phyloP scores from a whole-genome alignment of 30 jellyfish, hydroid and myxozoan genomes.

The Pseudorhiza aurosa region DNA sequence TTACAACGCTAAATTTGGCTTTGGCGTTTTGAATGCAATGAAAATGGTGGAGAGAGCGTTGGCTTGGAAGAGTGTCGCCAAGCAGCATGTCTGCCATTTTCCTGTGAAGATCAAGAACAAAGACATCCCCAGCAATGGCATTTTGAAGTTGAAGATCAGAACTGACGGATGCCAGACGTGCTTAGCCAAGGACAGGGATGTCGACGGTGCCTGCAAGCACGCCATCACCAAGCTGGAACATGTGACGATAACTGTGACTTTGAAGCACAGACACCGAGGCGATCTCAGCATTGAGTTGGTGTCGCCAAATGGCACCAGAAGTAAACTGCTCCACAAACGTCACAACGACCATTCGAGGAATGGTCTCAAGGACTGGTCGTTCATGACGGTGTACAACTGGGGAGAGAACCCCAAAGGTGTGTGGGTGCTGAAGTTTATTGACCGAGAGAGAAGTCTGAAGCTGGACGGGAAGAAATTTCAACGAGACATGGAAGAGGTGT shows the following conservation, averaged over 20 bases:
- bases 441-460: constrained; percentile 18
- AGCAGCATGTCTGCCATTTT: constrained; percentile 90
- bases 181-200: constrained; percentile 36
- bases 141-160: constrained; percentile 65
- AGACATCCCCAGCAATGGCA: constrained; percentile 81
- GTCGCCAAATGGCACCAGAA: constrained; percentile 89
- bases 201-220: constrained; percentile 85
- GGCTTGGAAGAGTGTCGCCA: constrained; percentile 89
- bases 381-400: constrained; percentile 98
- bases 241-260: constrained; percentile 92
- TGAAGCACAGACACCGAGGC: constrained; percentile 89
- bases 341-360: constrained; percentile 71
- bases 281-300: constrained; percentile 80
- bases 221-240: constrained; percentile 95
- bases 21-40: constrained; percentile 97
- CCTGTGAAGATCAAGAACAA: constrained; percentile 68
- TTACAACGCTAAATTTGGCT: constrained; percentile 96
- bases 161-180: constrained; percentile 98
- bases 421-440: constrained; percentile 88
- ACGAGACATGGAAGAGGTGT: constrained; percentile 91
- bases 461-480: constrained; percentile 9
- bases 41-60: constrained; percentile 77
- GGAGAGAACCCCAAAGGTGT: constrained; percentile 98
- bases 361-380: constrained; percentile 96
- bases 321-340: constrained; percentile 87